Base-by-base conservation (phyloP, 2,113 vertebrate species). In the Sinosuthora webbiana region DNA sequence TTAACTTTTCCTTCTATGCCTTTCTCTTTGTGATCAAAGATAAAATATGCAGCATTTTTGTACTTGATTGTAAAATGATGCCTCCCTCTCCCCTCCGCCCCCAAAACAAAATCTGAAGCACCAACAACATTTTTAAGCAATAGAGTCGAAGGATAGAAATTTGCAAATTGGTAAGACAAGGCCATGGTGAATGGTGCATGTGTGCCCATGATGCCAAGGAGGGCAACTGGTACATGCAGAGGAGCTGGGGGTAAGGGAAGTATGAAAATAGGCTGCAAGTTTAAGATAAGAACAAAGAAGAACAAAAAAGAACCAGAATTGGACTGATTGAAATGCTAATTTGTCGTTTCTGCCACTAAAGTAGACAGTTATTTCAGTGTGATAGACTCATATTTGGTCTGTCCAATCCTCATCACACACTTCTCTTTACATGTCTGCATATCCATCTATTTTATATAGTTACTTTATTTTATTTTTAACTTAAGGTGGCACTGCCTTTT, bases 281-380 rank as follows among this genome's bases (percentile, higher is more conserved):
- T 96, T 91, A 80, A 92, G 81, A 94, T 95, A 91, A 90, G 83
- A 95, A 93, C 83, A 94, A 96, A 95, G 89, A 90, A 82, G 35
- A 75, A 84, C 21, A 39, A 69, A 88, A 95, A 59, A 45, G 18
- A 41, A 33, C 79, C 82, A 91, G 77, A 87, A 84, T 17, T 73
- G 59, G 37, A 73, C 81, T 92, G 90, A 92, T 78, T 94, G 77
- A 93, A 95, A 91, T 94, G 70, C 78, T 89, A 88, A 95, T 95
- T 69, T 78, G 6, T 86, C 28, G 53, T 91, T 91, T 89, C 76
- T 94, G 21, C 50, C 87, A 50, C 57, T 78, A 79, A 90, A 95
- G 59, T 59, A 85, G 78, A 68, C 30, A 56, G n/a, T 95, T 95
- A 81, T 78, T 95, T 93, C 87, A 88, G 45, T 35, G n/a, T 89